Conservation (phyloP, 2,113 vertebrate genomes). For the Malurus elegans region DNA sequence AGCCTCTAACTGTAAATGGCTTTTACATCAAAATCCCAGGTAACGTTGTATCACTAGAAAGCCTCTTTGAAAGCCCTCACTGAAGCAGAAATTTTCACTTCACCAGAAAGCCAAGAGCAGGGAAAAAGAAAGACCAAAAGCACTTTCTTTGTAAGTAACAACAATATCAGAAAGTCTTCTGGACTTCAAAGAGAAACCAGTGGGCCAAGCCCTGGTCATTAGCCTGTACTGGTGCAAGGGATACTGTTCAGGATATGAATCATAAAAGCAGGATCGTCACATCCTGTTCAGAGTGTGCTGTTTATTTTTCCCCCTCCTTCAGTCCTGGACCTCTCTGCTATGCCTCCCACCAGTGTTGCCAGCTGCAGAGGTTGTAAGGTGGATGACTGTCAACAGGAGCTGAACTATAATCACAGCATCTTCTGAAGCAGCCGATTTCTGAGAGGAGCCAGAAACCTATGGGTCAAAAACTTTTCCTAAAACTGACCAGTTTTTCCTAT, state of each 20-base stretch:
- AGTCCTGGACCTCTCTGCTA: background rate
- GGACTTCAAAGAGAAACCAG: background rate
- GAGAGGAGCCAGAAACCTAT: background rate
- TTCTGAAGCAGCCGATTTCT: background rate
- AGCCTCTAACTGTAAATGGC: background rate
- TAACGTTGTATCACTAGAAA: background rate
- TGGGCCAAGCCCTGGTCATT: background rate
- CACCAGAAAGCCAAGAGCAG: background rate
- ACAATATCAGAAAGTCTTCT: background rate
- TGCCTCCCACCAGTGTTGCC: background rate
- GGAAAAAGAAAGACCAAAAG: background rate
- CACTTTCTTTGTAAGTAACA: background rate
- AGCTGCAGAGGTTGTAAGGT: background rate
- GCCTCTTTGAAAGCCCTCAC: background rate
- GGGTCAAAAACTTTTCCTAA: background rate
- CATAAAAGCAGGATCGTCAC: background rate
- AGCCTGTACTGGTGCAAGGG: background rate
- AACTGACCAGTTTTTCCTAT: background rate
- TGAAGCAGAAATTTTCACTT: background rate
- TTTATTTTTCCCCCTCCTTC: constrained; percentile 29
- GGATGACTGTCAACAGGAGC: background rate
- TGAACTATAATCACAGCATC: background rate
- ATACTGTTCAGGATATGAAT: constrained; percentile 24
- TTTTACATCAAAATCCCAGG: background rate
- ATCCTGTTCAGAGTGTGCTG: background rate